Conservation (phyloP, 2,797 vertebrate species). For the Acrossocheilus wenchowensis region DNA sequence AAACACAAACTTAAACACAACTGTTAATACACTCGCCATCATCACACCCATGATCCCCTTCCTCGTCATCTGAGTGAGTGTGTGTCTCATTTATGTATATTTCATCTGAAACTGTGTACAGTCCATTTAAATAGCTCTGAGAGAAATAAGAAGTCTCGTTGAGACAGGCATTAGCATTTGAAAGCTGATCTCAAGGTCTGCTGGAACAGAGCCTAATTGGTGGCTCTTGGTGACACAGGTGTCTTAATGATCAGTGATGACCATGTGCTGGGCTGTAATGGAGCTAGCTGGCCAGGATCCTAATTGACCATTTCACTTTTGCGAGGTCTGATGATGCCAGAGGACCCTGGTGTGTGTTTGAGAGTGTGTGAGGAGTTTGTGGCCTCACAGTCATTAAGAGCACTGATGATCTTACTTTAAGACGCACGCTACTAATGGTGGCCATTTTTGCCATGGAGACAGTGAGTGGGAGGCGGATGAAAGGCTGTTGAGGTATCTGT, state of each 20-base stretch:
- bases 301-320: conserved; percentile 60
- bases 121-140: conserved; percentile 21
- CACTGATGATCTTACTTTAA: conserved; percentile 56
- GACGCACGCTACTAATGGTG: conserved; percentile 54
- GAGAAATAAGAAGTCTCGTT: conserved; percentile 17
- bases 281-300: conserved; percentile 43
- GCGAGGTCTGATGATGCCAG: conserved; percentile 22
- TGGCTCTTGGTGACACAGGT: conserved; percentile 56
- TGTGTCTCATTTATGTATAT: background rate
- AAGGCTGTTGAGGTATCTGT: conserved; percentile 53
- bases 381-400: conserved; percentile 59
- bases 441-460: conserved; percentile 56
- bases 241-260: conserved; percentile 63
- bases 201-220: conserved; percentile 57
- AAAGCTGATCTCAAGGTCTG: conserved; percentile 49
- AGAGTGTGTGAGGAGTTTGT: conserved; percentile 45
- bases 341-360: conserved; percentile 38
- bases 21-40: conserved; percentile 25
- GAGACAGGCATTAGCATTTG: conserved; percentile 57
- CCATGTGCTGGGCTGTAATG: conserved; percentile 50
- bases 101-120: background rate
- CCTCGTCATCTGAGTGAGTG: background rate
- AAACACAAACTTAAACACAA: conserved; percentile 26
- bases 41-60: background rate
- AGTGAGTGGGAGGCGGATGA: conserved; percentile 52